Conservation (phyloP, 2,113 vertebrate species). For the Myiopsitta monachus region DNA sequence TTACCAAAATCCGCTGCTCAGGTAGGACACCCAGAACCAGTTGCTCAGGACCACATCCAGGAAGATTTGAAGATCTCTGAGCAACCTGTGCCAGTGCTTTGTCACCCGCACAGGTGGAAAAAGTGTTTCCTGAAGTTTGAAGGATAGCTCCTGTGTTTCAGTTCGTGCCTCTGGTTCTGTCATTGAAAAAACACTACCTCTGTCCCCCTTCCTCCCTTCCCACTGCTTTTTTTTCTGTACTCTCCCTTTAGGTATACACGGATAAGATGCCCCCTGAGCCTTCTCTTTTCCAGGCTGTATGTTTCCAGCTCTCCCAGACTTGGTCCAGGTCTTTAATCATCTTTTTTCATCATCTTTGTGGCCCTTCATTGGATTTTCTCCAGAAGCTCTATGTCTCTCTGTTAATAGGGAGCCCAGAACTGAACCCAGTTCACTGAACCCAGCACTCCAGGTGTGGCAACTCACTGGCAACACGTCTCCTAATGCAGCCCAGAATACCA, state of each 20-base stretch:
- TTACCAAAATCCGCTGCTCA: neutral
- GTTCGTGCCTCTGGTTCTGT: neutral
- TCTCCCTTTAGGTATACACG: rapidly evolving
- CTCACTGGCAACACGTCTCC: neutral
- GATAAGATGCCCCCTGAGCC: neutral
- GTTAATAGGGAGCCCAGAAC: neutral
- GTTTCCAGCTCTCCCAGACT: neutral
- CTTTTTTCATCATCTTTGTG: neutral
- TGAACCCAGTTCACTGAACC: neutral
- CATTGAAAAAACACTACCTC: neutral
- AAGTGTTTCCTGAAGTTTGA: neutral
- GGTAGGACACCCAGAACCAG: neutral
- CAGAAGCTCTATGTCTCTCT: neutral
- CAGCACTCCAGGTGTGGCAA: neutral
- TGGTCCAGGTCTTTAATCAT: neutral
- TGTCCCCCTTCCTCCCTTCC: neutral
- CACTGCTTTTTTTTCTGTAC: neutral
- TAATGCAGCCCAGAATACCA: neutral
- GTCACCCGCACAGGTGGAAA: rapidly evolving
- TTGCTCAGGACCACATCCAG: neutral
- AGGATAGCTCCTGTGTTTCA: neutral
- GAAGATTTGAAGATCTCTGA: neutral
- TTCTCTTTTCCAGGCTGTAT: neutral
- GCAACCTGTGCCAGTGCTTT: neutral
- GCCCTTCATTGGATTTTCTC: neutral